Conservation (phyloP, 2,888 invertebrate genomes). For the Ferdinandea cuprea region DNA sequence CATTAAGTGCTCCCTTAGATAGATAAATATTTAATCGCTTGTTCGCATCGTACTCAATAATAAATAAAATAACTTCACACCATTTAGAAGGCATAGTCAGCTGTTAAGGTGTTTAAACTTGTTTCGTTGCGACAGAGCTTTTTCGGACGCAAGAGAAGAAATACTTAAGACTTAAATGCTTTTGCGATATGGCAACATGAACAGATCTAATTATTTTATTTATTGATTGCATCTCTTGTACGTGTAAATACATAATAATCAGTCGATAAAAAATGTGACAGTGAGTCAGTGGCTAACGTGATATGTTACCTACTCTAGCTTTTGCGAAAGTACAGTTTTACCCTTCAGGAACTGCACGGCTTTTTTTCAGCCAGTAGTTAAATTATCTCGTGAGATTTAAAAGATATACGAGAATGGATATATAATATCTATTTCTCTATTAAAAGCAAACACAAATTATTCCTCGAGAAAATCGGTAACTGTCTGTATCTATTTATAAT, state of each 20-base stretch:
- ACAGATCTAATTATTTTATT: constrained; percentile 45
- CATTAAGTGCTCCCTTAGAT: constrained; percentile 12
- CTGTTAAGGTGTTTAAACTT: constrained; percentile 9
- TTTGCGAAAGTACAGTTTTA: not conserved
- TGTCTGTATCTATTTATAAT: not conserved
- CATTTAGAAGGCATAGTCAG: constrained; percentile 8
- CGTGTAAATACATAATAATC: constrained; percentile 28
- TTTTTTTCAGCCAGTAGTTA: not conserved
- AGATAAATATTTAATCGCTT: constrained; percentile 27
- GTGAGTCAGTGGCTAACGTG: not conserved
- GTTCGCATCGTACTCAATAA: constrained; percentile 24
- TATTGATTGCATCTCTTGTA: constrained; percentile 11
- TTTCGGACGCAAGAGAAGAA: not conserved
- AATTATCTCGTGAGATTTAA: not conserved
- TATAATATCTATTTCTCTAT: constrained; percentile 5
- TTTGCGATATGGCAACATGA: constrained; percentile 22
- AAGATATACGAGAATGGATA: not conserved
- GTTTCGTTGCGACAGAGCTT: constrained; percentile 7
- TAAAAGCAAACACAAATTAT: constrained; percentile 10
- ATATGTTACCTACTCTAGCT: not conserved
- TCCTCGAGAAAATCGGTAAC: not conserved
- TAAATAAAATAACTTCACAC: constrained; percentile 49
- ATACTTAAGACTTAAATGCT: not conserved
- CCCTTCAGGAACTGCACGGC: not conserved
- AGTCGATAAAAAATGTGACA: constrained; percentile 14